These are phyloP conservation scores for Archaeoteleia sp. DNA, from an alignment of 2,888 invertebrate species.

Conservation along the genomic window DNA sequence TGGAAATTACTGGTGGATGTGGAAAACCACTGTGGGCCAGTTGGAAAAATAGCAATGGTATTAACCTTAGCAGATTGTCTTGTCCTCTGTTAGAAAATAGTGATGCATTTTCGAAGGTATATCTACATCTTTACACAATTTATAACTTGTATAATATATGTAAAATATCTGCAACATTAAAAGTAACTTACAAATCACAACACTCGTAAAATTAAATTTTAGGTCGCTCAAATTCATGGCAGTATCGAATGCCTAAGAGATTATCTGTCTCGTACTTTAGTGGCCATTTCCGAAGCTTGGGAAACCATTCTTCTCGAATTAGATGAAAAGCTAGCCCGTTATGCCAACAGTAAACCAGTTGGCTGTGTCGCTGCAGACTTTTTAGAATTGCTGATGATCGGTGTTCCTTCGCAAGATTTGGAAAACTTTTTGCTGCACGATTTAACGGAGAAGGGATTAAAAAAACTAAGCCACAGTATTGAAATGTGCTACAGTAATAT, in stretches of 20 bases:
- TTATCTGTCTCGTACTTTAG: conserved; percentile 84
- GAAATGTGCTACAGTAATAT: conserved; percentile 96
- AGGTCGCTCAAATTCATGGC: conserved; percentile 71
- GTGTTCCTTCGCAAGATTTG: conserved; percentile 84
- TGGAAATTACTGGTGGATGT: conserved; percentile 68
- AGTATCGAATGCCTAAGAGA: conserved; percentile 79
- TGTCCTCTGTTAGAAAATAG: conserved; percentile 68
- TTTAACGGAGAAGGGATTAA: conserved; percentile 93
- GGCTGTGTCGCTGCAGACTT: conserved; percentile 93
- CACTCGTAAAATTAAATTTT: too few species aligned
- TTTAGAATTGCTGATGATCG: conserved; percentile 91
- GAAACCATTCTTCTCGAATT: conserved; percentile 95
- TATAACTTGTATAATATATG: too few species aligned
- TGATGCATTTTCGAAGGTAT: conserved; percentile 69
- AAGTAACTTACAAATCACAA: too few species aligned
- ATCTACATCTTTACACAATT: conserved; percentile 7
- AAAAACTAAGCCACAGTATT: conserved; percentile 94
- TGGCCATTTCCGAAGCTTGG: conserved; percentile 92
- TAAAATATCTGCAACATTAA: too few species aligned
- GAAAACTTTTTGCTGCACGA: conserved; percentile 85
- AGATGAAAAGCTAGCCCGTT: conserved; percentile 93
- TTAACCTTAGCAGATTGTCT: conserved; percentile 64
- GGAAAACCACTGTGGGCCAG: conserved; percentile 69
- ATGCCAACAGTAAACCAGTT: conserved; percentile 86
- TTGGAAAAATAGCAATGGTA: conserved; percentile 60